These are phyloP conservation scores for Saxicola maurus DNA, from an alignment of 2,797 vertebrate species.

Conservation along the genomic window DNA sequence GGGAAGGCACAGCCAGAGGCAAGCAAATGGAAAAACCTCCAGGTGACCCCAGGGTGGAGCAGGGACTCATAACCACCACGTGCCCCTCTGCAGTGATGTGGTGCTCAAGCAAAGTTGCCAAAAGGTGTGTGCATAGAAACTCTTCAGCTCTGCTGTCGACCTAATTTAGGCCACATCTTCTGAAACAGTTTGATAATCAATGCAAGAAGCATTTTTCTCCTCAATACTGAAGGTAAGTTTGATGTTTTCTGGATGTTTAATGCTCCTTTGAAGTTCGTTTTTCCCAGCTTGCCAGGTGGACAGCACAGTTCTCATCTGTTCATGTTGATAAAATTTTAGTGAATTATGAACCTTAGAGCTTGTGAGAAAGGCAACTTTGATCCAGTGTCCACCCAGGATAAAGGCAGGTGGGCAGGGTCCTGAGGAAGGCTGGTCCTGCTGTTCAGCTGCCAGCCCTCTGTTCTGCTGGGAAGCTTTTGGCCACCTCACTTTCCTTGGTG, in stretches of 20 bases:
- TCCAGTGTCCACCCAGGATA: conserved; percentile 34
- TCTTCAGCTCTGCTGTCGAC: conserved; percentile 38
- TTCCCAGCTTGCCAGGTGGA: not conserved
- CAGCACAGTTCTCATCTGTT: conserved; percentile 15
- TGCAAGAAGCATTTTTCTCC: conserved; percentile 21
- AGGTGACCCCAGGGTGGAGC: not conserved
- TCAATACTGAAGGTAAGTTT: conserved; percentile 8
- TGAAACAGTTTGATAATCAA: conserved; percentile 21
- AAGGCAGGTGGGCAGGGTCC: conserved; percentile 25
- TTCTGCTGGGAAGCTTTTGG: conserved; percentile 71
- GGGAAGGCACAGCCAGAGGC: conserved; percentile 51
- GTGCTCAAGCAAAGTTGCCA: conserved; percentile 12
- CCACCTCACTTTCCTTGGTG: conserved; percentile 62
- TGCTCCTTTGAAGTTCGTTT: conserved; percentile 22
- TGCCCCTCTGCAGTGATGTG: conserved; percentile 13
- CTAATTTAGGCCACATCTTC: conserved; percentile 68
- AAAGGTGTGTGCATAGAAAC: conserved; percentile 55
- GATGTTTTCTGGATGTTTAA: conserved; percentile 18
- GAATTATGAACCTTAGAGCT: conserved; percentile 41
- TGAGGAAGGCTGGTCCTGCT: conserved; percentile 28
- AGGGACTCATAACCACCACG: not conserved
- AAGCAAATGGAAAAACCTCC: conserved; percentile 9
- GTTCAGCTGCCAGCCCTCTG: conserved; percentile 75
- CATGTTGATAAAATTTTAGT: conserved; percentile 8
- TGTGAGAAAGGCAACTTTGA: conserved; percentile 52